These are phyloP conservation scores for Trichacis sp. DNA, from an alignment of 2,888 invertebrate species.

Conservation along the genomic window DNA sequence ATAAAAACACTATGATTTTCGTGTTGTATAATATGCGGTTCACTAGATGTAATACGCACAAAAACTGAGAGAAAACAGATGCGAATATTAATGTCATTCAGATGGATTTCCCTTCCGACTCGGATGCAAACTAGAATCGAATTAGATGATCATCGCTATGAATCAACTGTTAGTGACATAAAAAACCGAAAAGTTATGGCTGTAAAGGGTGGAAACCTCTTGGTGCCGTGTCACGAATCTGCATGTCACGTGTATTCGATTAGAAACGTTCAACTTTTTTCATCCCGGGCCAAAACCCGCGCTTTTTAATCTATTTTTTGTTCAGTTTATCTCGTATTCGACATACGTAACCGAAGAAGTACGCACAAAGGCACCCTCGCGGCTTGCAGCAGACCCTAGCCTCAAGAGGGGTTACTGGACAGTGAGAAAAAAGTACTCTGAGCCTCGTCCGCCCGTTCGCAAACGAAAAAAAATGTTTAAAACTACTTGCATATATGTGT, in stretches of 20 bases:
- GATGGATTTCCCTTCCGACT: too few relatives aligned
- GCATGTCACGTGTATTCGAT: constrained; percentile 62
- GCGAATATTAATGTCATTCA: neutral
- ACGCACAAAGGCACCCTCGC: constrained; percentile 37
- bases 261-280: constrained; percentile 53
- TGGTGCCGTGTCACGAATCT: constrained; percentile 52
- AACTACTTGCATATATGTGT: constrained; percentile 8
- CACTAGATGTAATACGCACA: too few relatives aligned
- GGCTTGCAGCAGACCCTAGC: constrained; percentile 8
- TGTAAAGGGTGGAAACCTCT: constrained; percentile 43
- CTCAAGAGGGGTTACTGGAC: constrained; percentile 37
- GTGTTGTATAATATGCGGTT: too few relatives aligned
- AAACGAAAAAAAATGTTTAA: constrained; percentile 34
- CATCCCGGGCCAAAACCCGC: constrained; percentile 33
- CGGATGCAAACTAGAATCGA: neutral
- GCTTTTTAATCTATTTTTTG: constrained; percentile 52
- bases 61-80: neutral
- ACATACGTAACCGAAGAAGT: constrained; percentile 41
- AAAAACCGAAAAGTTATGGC: constrained; percentile 37
- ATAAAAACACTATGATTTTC: too few relatives aligned
- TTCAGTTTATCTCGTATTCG: constrained; percentile 48
- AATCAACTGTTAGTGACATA: neutral
- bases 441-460: constrained; percentile 31
- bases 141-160: neutral
- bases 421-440: constrained; percentile 36